Percentiles rank a stretch among this genome's conserved stretches.
Conservation (phyloP, 2,797 vertebrate species). For the Capromys pilorides region DNA sequence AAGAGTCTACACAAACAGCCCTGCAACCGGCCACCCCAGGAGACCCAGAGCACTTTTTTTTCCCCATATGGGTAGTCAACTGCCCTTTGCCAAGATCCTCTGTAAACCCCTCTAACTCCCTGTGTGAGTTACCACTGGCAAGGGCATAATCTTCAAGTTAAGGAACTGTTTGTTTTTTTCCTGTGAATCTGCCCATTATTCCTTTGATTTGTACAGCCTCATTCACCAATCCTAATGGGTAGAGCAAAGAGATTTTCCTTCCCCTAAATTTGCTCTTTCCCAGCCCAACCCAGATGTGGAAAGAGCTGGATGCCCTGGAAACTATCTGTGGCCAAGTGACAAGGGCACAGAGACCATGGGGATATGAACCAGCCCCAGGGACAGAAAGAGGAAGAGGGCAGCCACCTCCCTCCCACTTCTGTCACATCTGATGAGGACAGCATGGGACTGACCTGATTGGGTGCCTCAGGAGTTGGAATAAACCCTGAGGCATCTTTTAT, state of each 20-base stretch:
- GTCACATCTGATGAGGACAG: not conserved
- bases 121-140: not conserved
- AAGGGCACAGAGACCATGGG: not conserved
- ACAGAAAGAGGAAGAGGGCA: not conserved
- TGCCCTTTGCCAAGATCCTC: not conserved
- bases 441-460: not conserved
- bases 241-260: not conserved
- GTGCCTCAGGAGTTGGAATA: not conserved
- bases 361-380: not conserved
- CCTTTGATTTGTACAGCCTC: not conserved
- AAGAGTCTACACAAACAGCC: not conserved
- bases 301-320: not conserved
- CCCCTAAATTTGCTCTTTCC: not conserved
- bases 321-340: not conserved
- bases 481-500: not conserved
- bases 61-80: not conserved
- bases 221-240: not conserved
- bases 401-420: accelerated
- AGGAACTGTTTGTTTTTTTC: not conserved
- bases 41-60: not conserved
- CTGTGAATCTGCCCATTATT: not conserved
- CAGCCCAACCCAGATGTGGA: not conserved
- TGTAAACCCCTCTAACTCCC: not conserved
- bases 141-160: accelerated
- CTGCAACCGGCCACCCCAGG: not conserved